Percentiles rank a stretch among this genome's conserved stretches.
phyloP scores from a whole-genome alignment of 2,888 invertebrate species.

The Cheilosia urbana region DNA sequence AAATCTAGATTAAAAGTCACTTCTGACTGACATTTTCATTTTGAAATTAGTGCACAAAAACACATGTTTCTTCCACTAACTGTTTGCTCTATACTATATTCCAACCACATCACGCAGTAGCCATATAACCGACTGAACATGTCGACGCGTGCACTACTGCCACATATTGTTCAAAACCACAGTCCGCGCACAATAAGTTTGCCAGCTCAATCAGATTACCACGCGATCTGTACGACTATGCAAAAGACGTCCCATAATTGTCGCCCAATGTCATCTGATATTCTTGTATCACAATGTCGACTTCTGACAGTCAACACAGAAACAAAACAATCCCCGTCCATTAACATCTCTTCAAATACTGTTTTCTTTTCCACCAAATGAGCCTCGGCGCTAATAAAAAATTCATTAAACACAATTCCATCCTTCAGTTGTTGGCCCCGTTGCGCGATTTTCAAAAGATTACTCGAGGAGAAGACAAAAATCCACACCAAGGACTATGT shows the following conservation, averaged over 20 bases:
- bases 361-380: constrained; percentile 10
- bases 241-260: background rate
- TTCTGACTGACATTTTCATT: too few relatives aligned
- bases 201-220: background rate
- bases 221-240: background rate
- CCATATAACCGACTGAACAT: too few relatives aligned
- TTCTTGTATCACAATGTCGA: constrained; percentile 19
- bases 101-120: too few relatives aligned
- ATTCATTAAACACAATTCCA: constrained; percentile 57
- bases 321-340: constrained; percentile 18
- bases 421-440: constrained; percentile 8
- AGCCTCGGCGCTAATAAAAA: constrained; percentile 47
- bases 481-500: constrained; percentile 30
- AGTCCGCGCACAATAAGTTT: too few relatives aligned
- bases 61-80: too few relatives aligned
- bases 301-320: constrained; percentile 36
- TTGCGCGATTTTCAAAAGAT: constrained; percentile 43
- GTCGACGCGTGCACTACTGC: too few relatives aligned
- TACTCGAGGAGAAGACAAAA: constrained; percentile 12
- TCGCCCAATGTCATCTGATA: constrained; percentile 10
- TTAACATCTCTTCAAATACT: constrained; percentile 35
- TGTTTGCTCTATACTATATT: too few relatives aligned
- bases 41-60: too few relatives aligned
- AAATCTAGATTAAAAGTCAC: too few relatives aligned
- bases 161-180: too few relatives aligned